These are phyloP conservation scores for Bradypodion pumilum DNA, from an alignment of 2,797 vertebrate species.

Conservation along the genomic window DNA sequence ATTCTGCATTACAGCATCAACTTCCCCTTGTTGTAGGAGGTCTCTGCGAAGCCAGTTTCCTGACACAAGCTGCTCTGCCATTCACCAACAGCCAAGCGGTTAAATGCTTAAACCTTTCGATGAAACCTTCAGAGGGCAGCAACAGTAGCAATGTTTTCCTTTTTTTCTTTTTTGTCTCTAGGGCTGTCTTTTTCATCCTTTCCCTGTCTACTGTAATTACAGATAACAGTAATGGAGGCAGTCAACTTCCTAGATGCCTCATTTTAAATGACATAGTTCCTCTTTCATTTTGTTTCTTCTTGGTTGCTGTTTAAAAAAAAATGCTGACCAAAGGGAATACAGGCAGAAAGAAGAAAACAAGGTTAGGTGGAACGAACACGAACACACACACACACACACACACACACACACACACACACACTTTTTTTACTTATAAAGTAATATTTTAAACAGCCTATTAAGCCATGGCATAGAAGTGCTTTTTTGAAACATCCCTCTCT, in stretches of 20 bases:
- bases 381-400: no score
- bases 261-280: constrained; percentile 39
- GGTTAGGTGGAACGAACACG: no score
- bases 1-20: neutral
- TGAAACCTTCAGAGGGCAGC: constrained; percentile 7
- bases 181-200: neutral
- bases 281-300: constrained; percentile 48
- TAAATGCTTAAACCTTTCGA: constrained; percentile 25
- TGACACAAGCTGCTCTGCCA: neutral
- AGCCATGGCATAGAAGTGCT: no score
- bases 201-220: constrained; percentile 26
- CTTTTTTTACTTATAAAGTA: neutral
- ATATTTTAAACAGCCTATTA: neutral
- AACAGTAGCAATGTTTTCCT: neutral
- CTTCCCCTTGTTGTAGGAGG: constrained; percentile 23
- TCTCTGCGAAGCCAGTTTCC: neutral
- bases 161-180: no score
- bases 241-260: constrained; percentile 50
- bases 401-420: no score
- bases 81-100: neutral
- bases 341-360: neutral
- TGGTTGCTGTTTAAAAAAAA: neutral
- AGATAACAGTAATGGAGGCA: constrained; percentile 50
- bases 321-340: neutral
- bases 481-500: neutral